Base-by-base conservation (phyloP, 2,797 vertebrate genomes). In the Lutra lutra region DNA sequence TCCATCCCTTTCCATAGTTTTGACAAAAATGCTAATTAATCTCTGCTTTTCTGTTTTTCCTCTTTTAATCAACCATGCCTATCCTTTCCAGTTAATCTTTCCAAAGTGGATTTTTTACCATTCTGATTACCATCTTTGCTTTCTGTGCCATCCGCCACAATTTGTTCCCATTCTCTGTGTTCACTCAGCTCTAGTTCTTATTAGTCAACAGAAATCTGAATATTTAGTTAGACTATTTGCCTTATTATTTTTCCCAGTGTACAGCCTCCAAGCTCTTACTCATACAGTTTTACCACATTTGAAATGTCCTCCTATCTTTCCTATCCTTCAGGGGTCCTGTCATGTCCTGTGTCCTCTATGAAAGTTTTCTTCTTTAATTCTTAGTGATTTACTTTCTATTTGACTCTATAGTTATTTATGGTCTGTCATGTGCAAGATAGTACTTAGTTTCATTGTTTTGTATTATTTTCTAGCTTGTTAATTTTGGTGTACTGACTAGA, bases 401-500 rank as follows among this genome's bases (percentile, higher is more conserved):
- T 92, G 62, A 58, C 17, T 66, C 23, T 82, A 0, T 92, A 32
- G 20, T 73, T 73, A 79, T 21, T 35, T 83, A n/a, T 1, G 66
- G 58, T 95, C 46, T 73, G 1, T 66, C 60, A 56, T 95, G 56
- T 92, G 3, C 32, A 96, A 64, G 15, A 77, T 86, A 83, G 10
- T 48, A 51, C 66, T 77, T 89, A 86, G 13, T 80, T 93, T 96
- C 18, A 25, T 91, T 96, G 43, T 85, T 89, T 80, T 87, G 0
- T 72, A 32, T 86, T 73, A 9, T 83, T 89, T 92, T 58, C 64
- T 58, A 73, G n/a, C 85, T 91, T 91, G 23, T 92, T 95, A 80
- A 95, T 93, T 95, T 95, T 95, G 64, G 9, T 54, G n/a, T 70
- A 51, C n/a, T 35, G n/a, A 62, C 35, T 88, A 92, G 90, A 93